These are phyloP conservation scores for Geotrupes spiniger DNA, from an alignment of 2,888 invertebrate species.

Conservation along the genomic window DNA sequence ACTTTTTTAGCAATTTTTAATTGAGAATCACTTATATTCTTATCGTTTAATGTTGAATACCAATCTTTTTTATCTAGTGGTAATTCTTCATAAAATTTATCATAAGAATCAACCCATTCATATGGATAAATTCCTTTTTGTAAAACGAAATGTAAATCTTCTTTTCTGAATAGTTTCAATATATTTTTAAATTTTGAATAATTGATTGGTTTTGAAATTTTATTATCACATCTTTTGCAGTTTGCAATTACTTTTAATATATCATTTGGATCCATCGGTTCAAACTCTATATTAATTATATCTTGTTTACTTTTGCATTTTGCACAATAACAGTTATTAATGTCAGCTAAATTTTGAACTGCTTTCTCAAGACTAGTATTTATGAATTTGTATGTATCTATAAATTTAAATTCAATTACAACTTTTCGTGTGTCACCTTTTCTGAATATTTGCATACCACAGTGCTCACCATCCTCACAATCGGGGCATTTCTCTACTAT, in stretches of 20 bases:
- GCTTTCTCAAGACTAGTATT: too few relatives aligned
- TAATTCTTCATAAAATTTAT: slow-evolving; percentile 16
- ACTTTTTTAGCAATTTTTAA: slow-evolving; percentile 11
- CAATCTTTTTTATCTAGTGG: slow-evolving; percentile 18
- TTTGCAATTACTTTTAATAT: too few relatives aligned
- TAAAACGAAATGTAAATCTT: slow-evolving; percentile 5
- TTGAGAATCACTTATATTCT: slow-evolving; percentile 12
- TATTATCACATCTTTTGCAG: too few relatives aligned
- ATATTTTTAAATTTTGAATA: too few relatives aligned
- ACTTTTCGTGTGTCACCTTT: slow-evolving; percentile 12
- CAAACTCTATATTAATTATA: slow-evolving; percentile 3
- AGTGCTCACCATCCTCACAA: too few relatives aligned
- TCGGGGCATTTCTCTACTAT: too few relatives aligned
- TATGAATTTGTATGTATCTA: slow-evolving; percentile 32
- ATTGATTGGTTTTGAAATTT: too few relatives aligned
- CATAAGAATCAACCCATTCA: slow-evolving; percentile 16
- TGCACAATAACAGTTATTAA: slow-evolving; percentile 21
- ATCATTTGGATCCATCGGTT: too few relatives aligned
- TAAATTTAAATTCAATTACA: slow-evolving; percentile 22
- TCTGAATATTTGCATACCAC: too few relatives aligned
- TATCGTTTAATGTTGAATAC: slow-evolving; percentile 14
- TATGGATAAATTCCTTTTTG: slow-evolving; percentile 5
- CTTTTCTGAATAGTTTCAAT: slow-evolving; percentile 18
- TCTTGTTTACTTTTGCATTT: slow-evolving; percentile 26
- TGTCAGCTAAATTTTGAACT: too few relatives aligned